These are phyloP conservation scores for Peromyscus attwateri DNA, from an alignment of 2,797 vertebrate species.

Conservation along the genomic window DNA sequence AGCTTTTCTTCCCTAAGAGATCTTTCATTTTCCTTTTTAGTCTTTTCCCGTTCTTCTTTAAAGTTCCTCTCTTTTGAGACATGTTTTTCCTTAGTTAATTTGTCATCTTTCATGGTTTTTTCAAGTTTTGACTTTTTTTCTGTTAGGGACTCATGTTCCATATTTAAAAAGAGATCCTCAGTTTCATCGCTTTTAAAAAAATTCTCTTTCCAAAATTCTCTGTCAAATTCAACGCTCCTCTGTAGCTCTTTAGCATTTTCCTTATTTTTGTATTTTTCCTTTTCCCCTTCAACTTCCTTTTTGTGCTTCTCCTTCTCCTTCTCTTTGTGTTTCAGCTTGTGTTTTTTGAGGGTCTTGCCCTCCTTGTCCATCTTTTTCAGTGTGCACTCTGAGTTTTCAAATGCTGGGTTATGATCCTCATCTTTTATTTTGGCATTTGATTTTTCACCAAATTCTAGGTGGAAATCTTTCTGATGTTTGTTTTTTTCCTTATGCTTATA, in stretches of 20 bases:
- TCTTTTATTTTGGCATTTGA: conserved; percentile 94
- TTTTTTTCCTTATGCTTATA: conserved; percentile 98
- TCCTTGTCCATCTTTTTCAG: conserved; percentile 95
- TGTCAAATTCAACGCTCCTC: conserved; percentile 97
- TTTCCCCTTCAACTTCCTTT: conserved; percentile 95
- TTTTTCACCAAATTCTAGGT: conserved; percentile 92
- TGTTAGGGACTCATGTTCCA: conserved; percentile 91
- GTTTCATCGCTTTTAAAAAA: conserved; percentile 99
- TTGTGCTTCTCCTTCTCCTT: conserved; percentile 95
- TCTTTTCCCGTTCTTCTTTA: conserved; percentile 94
- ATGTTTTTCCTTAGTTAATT: conserved; percentile 92
- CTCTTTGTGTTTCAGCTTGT: conserved; percentile 98
- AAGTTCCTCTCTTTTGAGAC: conserved; percentile 91
- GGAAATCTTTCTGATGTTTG: conserved; percentile 96
- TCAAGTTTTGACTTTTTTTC: conserved; percentile 92
- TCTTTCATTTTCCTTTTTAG: conserved; percentile 93
- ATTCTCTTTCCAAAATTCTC: conserved; percentile 99
- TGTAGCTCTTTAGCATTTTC: conserved; percentile 94
- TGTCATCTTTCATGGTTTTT: conserved; percentile 93
- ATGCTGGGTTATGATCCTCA: conserved; percentile 90
- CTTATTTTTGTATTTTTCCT: conserved; percentile 94
- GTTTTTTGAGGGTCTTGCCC: conserved; percentile 97
- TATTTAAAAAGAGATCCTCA: conserved; percentile 91
- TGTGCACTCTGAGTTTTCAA: conserved; percentile 93
- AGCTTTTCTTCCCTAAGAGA: conserved; percentile 92